A percentile compares a stretch with the other conserved stretches of the same genome.
These are phyloP conservation scores for Ameiurus melas DNA, from an alignment of 2,113 vertebrate species.

Conservation along the genomic window DNA sequence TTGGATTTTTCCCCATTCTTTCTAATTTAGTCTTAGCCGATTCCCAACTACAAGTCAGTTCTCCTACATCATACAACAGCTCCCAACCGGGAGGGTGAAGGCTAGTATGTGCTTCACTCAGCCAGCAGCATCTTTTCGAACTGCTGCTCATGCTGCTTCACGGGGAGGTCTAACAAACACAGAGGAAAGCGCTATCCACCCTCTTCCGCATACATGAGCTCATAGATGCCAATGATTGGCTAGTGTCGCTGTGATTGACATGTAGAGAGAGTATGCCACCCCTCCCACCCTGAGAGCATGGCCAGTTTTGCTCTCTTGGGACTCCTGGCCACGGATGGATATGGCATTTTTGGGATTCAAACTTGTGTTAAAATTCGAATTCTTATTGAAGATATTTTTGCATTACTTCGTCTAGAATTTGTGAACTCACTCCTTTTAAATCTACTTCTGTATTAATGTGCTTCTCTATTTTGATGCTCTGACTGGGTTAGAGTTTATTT, in stretches of 20 bases:
- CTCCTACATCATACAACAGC: not conserved
- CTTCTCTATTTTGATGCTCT: too few species aligned
- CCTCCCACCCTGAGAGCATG: not conserved
- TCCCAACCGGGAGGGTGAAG: not conserved
- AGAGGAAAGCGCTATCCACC: not conserved
- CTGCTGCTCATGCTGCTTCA: not conserved
- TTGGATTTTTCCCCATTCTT: too few species aligned
- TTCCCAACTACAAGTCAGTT: not conserved
- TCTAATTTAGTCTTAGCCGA: not conserved
- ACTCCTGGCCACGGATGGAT: not conserved
- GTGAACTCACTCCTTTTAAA: too few species aligned
- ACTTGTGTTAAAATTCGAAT: not conserved
- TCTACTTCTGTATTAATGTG: too few species aligned
- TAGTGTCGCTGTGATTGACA: not conserved
- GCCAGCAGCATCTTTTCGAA: not conserved
- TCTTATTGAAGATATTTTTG: too few species aligned
- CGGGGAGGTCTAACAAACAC: not conserved
- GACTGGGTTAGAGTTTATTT: too few species aligned
- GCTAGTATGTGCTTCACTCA: not conserved
- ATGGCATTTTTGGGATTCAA: not conserved
- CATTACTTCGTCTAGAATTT: too few species aligned
- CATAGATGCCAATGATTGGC: not conserved
- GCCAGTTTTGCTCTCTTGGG: not conserved
- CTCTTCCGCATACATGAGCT: not conserved
- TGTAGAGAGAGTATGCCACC: not conserved